Evolutionary conservation across 2,113 vertebrate species (phyloP), one percentile per base, ranked within the genome.

Genomic region (Chionomys nivalis): DNA sequence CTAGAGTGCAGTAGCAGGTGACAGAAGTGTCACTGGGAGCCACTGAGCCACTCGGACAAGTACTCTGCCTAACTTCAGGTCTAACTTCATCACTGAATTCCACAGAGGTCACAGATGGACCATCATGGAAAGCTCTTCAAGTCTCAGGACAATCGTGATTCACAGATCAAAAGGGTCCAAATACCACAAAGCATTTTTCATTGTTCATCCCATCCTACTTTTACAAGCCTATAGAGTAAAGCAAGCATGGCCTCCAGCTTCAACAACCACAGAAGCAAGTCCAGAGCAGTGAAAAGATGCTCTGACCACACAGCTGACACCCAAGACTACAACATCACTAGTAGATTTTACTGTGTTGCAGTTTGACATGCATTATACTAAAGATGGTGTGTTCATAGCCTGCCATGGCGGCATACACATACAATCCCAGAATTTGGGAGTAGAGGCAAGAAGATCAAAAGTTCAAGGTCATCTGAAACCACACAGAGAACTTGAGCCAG

Each of bases 21-120:
- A 90, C 77, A 91, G 44, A 90, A 17, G 47, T 24, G 42, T 83
- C 42, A 63, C 78, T 76, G 85, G 44, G 76, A 94, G 90, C 52
- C 6, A 65, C 47, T 16, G 16, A 91, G 66, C 28, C 3, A 68
- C 78, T 49, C 63, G 47, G 76, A 78, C 63, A 75, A 73, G 39
- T 7, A 5, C 42, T 93, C 42, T 47, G 70, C 52, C 10, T 52
- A 55, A n/a, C n/a, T n/a, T 70, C 28, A 88, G n/a, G 63, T 93
- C 75, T 90, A 36, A 85, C 52, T 87, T 90, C 81, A 65, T 61
- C 47, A 31, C 19, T 21, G 1, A 8, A 92, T 70, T 81, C n/a
- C 70, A 49, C 23, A 63, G 24, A 12, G 52, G 91, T 75, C 39
- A 39, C 19, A 82, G 23, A 70, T 76, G 75, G 28, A 0, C 26